Evolutionary conservation across 1,140 invertebrate genomes (phyloP).

Genomic region (Tetramorium alpestre): DNA sequence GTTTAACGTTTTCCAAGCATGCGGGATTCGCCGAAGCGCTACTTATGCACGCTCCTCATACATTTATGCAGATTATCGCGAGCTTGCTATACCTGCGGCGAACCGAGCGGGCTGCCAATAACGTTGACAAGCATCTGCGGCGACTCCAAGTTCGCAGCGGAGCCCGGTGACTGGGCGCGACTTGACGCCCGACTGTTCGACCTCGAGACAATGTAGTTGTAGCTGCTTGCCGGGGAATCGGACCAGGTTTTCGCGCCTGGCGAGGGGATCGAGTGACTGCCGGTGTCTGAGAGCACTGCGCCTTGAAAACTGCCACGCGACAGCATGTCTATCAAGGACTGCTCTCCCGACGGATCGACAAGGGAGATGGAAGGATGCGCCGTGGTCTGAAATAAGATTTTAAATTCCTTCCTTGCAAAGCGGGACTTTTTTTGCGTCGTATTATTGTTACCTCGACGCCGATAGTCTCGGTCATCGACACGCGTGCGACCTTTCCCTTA

Average conservation of each 20-base stretch:
- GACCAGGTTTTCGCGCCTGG: slow-evolving; percentile 64
- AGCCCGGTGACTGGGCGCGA: slow-evolving; percentile 69
- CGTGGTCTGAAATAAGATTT: slow-evolving; percentile 16
- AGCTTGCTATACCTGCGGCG: slow-evolving; percentile 64
- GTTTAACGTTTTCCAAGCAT: not conserved
- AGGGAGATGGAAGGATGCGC: slow-evolving; percentile 65
- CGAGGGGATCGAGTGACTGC: slow-evolving; percentile 58
- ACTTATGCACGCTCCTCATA: slow-evolving; percentile 37
- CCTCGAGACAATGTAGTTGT: slow-evolving; percentile 63
- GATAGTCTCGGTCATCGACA: not conserved
- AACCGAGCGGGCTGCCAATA: slow-evolving; percentile 67
- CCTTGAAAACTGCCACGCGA: slow-evolving; percentile 67
- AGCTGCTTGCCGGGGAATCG: slow-evolving; percentile 70
- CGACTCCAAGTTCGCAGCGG: slow-evolving; percentile 45
- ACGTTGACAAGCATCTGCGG: slow-evolving; percentile 57
- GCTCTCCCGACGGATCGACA: slow-evolving; percentile 58
- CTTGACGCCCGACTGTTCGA: slow-evolving; percentile 72
- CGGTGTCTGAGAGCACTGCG: slow-evolving; percentile 61
- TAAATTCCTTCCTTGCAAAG: not conserved
- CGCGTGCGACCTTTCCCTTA: not conserved
- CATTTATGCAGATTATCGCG: slow-evolving; percentile 43
- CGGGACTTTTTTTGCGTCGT: not conserved
- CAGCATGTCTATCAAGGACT: slow-evolving; percentile 69
- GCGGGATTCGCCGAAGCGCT: not conserved
- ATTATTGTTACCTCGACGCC: not conserved